Conservation (phyloP, 1,140 invertebrate genomes). For the Aphaenogaster rudis region DNA sequence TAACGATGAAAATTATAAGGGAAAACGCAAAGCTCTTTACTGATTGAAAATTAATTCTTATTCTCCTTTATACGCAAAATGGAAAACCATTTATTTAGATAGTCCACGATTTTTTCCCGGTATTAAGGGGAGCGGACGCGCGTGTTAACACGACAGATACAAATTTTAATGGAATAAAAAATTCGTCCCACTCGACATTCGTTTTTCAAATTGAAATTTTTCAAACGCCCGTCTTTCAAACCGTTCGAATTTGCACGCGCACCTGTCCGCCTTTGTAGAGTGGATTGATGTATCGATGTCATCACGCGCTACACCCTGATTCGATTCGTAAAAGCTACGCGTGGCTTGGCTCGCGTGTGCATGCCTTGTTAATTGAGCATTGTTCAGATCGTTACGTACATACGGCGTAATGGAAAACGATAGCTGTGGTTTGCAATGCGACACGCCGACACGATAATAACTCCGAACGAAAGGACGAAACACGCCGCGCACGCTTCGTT, state of each 20-base stretch:
- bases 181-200: neutral
- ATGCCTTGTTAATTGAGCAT: slow-evolving; percentile 56
- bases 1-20: neutral
- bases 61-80: neutral
- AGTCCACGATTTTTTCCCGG: neutral
- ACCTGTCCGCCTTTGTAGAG: neutral
- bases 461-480: slow-evolving; percentile 36
- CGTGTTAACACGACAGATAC: neutral
- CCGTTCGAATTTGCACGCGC: neutral
- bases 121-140: neutral
- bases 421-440: slow-evolving; percentile 53
- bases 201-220: slow-evolving; percentile 28
- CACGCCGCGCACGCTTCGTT: slow-evolving; percentile 9
- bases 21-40: neutral
- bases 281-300: slow-evolving; percentile 32
- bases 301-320: slow-evolving; percentile 19
- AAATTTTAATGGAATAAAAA: slow-evolving; percentile 32
- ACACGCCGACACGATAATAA: slow-evolving; percentile 42
- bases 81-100: neutral
- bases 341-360: slow-evolving; percentile 3
- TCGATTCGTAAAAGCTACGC: slow-evolving; percentile 46
- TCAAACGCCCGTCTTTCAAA: slow-evolving; percentile 1
- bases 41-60: neutral
- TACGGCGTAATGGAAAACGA: slow-evolving; percentile 49
- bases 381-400: slow-evolving; percentile 55